These are phyloP conservation scores for Drosophila affinis DNA, from an alignment of 2,888 invertebrate genomes.

Conservation along the genomic window DNA sequence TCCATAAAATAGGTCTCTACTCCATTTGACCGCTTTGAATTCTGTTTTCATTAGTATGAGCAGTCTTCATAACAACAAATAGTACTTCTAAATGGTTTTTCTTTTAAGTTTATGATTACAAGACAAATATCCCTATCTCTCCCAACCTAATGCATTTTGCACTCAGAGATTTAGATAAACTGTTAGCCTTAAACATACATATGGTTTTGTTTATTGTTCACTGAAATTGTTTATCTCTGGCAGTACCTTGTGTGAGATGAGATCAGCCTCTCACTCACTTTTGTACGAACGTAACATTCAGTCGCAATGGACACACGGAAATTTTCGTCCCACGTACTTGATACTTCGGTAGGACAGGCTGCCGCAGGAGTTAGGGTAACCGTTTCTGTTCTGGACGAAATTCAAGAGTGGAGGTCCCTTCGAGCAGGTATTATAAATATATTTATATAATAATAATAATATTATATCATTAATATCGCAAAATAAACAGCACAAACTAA, in stretches of 20 bases:
- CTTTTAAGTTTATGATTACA: background rate
- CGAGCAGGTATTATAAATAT: constrained; percentile 84
- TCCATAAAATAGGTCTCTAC: no score
- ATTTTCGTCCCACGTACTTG: constrained; percentile 90
- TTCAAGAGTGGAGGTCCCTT: constrained; percentile 87
- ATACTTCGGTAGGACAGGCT: constrained; percentile 88
- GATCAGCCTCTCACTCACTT: background rate
- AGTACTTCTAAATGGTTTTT: background rate
- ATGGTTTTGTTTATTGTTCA: background rate
- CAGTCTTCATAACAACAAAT: no score
- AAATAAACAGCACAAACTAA: constrained; percentile 84
- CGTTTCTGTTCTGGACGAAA: constrained; percentile 86
- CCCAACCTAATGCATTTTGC: background rate
- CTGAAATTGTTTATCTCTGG: constrained; percentile 1
- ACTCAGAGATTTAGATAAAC: constrained; percentile 12
- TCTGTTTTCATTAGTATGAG: no score
- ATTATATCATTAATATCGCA: no score
- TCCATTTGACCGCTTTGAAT: no score
- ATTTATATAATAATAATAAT: no score
- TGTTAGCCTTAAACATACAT: no score
- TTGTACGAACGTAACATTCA: background rate
- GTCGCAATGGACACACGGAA: constrained; percentile 52
- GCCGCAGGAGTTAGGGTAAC: constrained; percentile 88
- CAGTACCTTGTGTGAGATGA: background rate
- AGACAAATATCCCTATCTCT: constrained; percentile 2